phyloP scores from a whole-genome alignment of 2,888 invertebrate species.

The Caenorhabditis zanzibari region DNA sequence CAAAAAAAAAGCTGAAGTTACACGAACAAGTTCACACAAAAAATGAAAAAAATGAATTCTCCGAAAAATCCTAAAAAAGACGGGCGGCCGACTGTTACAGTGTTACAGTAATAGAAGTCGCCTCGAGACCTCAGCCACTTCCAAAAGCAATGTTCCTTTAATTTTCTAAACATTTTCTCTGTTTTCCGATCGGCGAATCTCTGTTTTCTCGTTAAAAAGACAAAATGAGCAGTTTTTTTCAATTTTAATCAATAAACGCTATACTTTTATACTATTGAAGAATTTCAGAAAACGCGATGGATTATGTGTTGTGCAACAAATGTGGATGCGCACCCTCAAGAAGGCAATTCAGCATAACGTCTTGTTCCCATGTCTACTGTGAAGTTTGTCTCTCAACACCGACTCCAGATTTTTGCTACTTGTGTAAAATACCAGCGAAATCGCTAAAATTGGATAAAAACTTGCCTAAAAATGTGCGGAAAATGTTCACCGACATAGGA shows the following conservation, averaged over 20 bases:
- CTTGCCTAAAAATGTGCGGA: conserved; percentile 51
- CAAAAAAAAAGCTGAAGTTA: too few species aligned
- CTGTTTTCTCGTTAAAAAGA: not conserved
- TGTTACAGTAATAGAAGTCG: not conserved
- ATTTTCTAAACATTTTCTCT: too few species aligned
- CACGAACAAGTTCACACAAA: too few species aligned
- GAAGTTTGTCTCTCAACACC: conserved; percentile 33
- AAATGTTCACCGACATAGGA: conserved; percentile 36
- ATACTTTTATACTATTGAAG: not conserved
- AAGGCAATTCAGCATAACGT: conserved; percentile 35
- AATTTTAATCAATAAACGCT: too few species aligned
- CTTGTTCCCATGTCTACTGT: conserved; percentile 53
- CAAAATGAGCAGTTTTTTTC: too few species aligned
- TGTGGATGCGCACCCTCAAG: conserved; percentile 18
- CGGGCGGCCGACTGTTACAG: not conserved
- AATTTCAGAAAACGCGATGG: conserved; percentile 19
- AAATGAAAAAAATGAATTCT: too few species aligned
- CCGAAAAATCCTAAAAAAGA: not conserved
- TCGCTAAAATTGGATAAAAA: conserved; percentile 41
- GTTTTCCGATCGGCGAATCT: too few species aligned
- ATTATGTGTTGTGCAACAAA: conserved; percentile 44
- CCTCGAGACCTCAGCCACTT: not conserved
- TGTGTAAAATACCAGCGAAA: conserved; percentile 61
- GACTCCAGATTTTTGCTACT: conserved; percentile 14
- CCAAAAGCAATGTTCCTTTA: not conserved